Evolutionary conservation across 64 coral and sea anemone species (phyloP), one percentile per base, ranked within the genome.

Genomic region (Stichodactyla mertensii): DNA sequence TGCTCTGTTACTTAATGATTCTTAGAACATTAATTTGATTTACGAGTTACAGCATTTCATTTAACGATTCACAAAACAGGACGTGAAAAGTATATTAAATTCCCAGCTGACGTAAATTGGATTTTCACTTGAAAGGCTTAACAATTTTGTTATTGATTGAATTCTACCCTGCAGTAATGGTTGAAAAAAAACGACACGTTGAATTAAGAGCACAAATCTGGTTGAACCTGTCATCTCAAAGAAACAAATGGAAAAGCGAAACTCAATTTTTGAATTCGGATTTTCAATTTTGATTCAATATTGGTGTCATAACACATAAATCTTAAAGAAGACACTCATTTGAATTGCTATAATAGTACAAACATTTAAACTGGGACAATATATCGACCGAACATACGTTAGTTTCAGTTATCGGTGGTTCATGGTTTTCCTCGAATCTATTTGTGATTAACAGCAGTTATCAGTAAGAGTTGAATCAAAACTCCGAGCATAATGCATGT

Each of bases 11-110:
- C 36, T 11, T n/a, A 6, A 69, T 9, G n/a, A 69, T 9, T 23
- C 64, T 5, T 66, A 18, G 62, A n/a, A 66, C 23, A 22, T 74
- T 27, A 74, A 74, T 9, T 27, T 74, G 69, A 74, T 74, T 74
- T 74, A 74, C 69, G 69, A 74, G 69, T 74, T 23, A 23, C 22
- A 4, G 24, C 0, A 74, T 74, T 74, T 74, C 69, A 31, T 31
- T 66, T 74, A 74, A 74, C 24, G 69, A 74, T 74, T 23, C 11
- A 31, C 4, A 74, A n/a, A 0, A 74, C 69, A 74, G 69, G 69
- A 74, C 27, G 24, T 74, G 27, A 74, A 74, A 74, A 74, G 69
- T 36, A 74, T 74, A 74, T 74, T 74, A 28, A 36, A 74, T 74
- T 66, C 23, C 27, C 69, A 74, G 22, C 36, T 74, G 69, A 74